These are phyloP conservation scores for Acanthurus tractus DNA, from an alignment of 2,797 vertebrate genomes.

Conservation along the genomic window DNA sequence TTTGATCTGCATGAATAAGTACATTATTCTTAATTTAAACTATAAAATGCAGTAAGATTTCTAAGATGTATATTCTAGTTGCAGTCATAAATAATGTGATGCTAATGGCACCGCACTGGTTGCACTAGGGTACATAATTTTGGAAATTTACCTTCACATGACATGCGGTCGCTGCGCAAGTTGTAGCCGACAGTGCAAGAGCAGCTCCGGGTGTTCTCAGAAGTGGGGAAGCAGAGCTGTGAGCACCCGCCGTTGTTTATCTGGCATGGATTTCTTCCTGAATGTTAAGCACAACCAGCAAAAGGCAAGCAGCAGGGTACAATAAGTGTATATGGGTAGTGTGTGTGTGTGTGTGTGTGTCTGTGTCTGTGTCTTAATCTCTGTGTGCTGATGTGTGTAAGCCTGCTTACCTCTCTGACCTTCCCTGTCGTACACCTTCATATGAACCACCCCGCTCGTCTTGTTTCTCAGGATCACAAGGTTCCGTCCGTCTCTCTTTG, in stretches of 20 bases:
- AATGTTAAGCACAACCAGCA: constrained; percentile 41
- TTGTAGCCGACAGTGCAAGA: constrained; percentile 97
- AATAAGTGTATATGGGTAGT: not conserved
- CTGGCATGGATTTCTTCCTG: constrained; percentile 96
- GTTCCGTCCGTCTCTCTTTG: constrained; percentile 94
- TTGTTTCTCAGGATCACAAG: constrained; percentile 91
- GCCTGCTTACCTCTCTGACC: constrained; percentile 91
- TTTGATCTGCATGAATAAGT: not conserved
- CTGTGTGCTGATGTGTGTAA: not conserved
- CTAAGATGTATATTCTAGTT: not conserved
- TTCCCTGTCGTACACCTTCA: constrained; percentile 97
- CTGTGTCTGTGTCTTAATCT: not conserved
- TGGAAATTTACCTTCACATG: constrained; percentile 90
- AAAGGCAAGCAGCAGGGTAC: constrained; percentile 8
- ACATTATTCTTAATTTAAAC: not conserved
- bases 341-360: not conserved
- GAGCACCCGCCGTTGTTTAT: constrained; percentile 96
- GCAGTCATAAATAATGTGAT: not conserved
- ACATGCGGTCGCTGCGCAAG: constrained; percentile 92
- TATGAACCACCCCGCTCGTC: constrained; percentile 94
- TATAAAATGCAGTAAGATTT: not conserved
- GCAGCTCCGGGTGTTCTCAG: constrained; percentile 94
- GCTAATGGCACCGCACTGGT: not conserved
- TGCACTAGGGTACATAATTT: not conserved
- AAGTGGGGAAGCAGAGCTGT: constrained; percentile 96